Percentiles rank a stretch among this genome's conserved stretches.
Evolutionary conservation across 2,797 vertebrate genomes (phyloP).

Genomic region (Adrianichthys oophorus): DNA sequence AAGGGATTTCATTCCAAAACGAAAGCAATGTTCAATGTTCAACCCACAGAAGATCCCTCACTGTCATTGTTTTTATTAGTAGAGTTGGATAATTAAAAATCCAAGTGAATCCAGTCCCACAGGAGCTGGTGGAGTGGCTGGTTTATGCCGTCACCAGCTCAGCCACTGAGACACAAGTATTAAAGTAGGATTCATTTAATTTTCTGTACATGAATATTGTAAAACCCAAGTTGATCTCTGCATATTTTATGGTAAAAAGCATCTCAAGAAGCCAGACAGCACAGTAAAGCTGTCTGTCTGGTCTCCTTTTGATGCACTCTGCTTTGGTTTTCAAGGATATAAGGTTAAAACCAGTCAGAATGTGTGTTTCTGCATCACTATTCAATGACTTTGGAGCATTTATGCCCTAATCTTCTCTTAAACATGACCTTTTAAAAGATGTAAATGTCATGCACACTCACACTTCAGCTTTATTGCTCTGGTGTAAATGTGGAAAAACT

Average conservation of each 20-base stretch:
- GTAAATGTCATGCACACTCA: background rate
- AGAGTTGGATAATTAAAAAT: slow-evolving; percentile 71
- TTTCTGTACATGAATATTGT: slow-evolving; percentile 17
- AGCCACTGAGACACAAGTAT: slow-evolving; percentile 12
- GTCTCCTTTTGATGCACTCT: background rate
- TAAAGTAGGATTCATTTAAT: slow-evolving; percentile 26
- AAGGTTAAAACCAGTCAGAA: too few species aligned
- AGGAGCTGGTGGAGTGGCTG: slow-evolving; percentile 22
- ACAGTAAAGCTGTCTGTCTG: background rate
- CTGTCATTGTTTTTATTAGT: slow-evolving; percentile 75
- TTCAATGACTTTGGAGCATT: too few species aligned
- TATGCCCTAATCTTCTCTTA: slow-evolving; percentile 3
- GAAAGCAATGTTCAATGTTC: slow-evolving; percentile 56
- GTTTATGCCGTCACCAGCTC: slow-evolving; percentile 23
- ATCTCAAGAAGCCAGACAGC: background rate
- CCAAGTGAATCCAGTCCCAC: slow-evolving; percentile 52
- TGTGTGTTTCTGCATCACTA: too few species aligned
- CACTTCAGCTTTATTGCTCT: too few species aligned
- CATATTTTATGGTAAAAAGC: background rate
- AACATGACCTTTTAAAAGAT: slow-evolving; percentile 8
- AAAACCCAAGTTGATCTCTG: slow-evolving; percentile 23
- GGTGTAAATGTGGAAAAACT: too few species aligned
- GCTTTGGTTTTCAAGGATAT: too few species aligned
- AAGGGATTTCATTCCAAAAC: slow-evolving; percentile 4
- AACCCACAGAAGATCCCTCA: slow-evolving; percentile 67